Base-by-base conservation (phyloP, 92 coral and sea anemone genomes). In the Parazoanthus darwini region DNA sequence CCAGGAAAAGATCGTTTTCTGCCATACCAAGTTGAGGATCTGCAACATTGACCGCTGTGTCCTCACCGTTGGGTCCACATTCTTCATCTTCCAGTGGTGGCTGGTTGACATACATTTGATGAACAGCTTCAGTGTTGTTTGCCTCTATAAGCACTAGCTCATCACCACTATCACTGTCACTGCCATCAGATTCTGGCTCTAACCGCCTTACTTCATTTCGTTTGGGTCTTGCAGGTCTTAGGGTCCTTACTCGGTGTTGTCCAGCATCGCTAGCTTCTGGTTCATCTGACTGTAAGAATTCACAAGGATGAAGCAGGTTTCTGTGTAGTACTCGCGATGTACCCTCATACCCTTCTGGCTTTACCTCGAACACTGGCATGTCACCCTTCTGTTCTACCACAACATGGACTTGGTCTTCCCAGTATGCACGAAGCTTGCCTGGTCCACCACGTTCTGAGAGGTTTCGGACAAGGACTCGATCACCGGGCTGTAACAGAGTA, bases 401-500 rank as follows among this genome's bases (percentile, higher is more conserved):
- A 0, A 87, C 77, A 46, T 93, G 96, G 35, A 91, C 63, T 35
- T 89, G 36, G 18, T 91, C 87, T 25, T 89, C 93, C 93, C 93
- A 91, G 54, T 82, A 72, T 10, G 93, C 82, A 18, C 93, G 67
- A 8, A 93, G 89, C 74, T 93, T 93, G 26, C 94, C 94, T n/a
- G 94, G 96, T 20, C 94, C 90, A 79, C 91, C 93, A 59, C 89
- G 92, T 86, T 93, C 94, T 6, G 94, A 86, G 25, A 91, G 80
- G 79, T 93, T 90, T 43, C 89, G 88, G 6, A 92, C 94, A 38
- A 92, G 70, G 9, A 92, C 91, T 29, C 92, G 36, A 59, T 88
- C 95, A 5, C 93, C 91, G 22, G 91, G 91, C 66, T 82, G 85
- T 23, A 93, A 68, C 33, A 38, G 8, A 8, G 91, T 76, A 38